These are phyloP conservation scores for Oreochromis aureus DNA, from an alignment of 2,113 vertebrate species.

Conservation along the genomic window DNA sequence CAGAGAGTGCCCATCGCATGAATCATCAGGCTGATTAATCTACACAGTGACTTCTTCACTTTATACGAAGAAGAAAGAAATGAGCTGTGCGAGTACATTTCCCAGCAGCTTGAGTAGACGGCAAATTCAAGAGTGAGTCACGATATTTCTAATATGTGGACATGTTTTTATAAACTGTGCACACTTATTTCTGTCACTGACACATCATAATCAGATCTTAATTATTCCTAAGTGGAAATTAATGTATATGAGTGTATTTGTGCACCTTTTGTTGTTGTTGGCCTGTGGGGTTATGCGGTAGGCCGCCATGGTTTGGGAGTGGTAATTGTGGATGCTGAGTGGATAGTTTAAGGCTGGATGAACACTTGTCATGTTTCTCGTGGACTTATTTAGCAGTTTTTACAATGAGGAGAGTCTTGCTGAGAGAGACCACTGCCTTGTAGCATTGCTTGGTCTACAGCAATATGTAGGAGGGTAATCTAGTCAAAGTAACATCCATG, in stretches of 20 bases:
- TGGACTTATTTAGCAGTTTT: background rate
- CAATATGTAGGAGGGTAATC: background rate
- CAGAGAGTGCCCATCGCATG: background rate
- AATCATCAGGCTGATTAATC: background rate
- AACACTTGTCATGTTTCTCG: background rate
- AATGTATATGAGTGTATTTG: background rate
- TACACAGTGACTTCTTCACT: background rate
- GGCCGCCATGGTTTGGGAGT: background rate
- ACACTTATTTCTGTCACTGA: background rate
- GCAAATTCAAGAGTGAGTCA: background rate
- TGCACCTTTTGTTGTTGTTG: background rate
- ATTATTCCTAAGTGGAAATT: background rate
- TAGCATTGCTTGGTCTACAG: background rate
- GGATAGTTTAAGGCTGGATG: background rate
- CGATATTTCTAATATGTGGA: background rate
- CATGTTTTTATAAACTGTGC: background rate
- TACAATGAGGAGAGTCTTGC: background rate
- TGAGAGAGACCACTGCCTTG: background rate
- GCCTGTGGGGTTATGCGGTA: background rate
- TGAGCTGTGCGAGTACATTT: background rate
- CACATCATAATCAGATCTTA: background rate
- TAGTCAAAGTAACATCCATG: background rate
- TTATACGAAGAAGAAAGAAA: background rate
- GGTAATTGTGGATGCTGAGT: background rate
- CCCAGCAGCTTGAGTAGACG: background rate